phyloP scores from a whole-genome alignment of 2,113 vertebrate genomes.

The Ictidomys tridecemlineatus region DNA sequence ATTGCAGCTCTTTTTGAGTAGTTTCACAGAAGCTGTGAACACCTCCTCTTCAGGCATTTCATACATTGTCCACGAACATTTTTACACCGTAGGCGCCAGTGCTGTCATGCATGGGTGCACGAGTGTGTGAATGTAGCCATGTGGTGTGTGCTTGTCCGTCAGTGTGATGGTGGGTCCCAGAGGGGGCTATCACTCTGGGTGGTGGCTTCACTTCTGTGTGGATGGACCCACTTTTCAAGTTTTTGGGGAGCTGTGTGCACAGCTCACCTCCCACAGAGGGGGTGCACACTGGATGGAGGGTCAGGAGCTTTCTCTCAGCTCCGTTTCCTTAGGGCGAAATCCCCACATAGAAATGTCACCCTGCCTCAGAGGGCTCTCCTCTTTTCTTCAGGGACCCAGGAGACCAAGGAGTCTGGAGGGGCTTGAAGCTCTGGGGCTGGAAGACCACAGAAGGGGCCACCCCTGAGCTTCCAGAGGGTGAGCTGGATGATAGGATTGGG shows the following conservation, averaged over 20 bases:
- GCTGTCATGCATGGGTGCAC: too few relatives aligned
- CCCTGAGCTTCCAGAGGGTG: not conserved
- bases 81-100: not conserved
- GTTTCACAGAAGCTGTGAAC: not conserved
- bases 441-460: not conserved
- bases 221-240: accelerated
- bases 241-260: not conserved
- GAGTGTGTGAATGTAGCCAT: accelerated
- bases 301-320: not conserved
- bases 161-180: accelerated
- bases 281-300: not conserved
- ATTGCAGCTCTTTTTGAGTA: not conserved
- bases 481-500: not conserved
- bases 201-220: not conserved
- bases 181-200: not conserved
- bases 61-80: not conserved
- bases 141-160: not conserved
- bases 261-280: not conserved
- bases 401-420: not conserved
- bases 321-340: not conserved
- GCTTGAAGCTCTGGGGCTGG: not conserved
- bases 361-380: not conserved
- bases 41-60: not conserved
- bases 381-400: not conserved
- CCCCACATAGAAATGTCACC: not conserved